Evolutionary conservation across 2,113 vertebrate genomes (phyloP), one percentile per base, ranked within the genome.

Genomic region (Caloenas nicobarica): DNA sequence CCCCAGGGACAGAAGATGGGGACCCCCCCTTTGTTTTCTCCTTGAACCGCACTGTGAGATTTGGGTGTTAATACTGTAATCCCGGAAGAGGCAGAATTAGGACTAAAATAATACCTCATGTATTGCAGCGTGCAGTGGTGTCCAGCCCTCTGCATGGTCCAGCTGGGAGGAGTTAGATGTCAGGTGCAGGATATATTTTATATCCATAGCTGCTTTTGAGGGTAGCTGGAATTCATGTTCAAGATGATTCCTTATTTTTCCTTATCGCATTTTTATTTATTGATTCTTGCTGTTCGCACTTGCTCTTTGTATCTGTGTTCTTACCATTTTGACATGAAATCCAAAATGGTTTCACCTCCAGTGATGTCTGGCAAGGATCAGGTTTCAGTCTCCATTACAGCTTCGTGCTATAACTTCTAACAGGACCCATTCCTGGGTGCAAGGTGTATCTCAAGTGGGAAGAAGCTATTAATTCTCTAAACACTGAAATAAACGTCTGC

Each of bases 61-160:
- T 76, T 74, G 86, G 69, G 84, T 76, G 61, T 29, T 89, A 71
- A 89, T 65, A 9, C 91, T 57, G 81, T 95, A 87, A 92, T 85
- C 77, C 77, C 0, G 0, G 57, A 84, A 72, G 65, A 44, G 86
- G 51, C 94, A 93, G 91, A 93, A 95, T 89, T 79, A 79, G 73
- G 83, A n/a, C 61, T 89, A n/a, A 86, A 96, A 92, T 74, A 78
- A 84, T 21, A 48, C 57, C 28, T 84, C 10, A 24, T 26, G 29
- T 36, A 16, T 40, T 66, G 74, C 82, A 86, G 82, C 7, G 1
- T 42, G 54, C 60, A 0, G 1, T 21, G 51, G 9, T 58, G 68
- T 28, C 93, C 87, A 68, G 22, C 69, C 44, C 70, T 60, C 53
- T 25, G 60, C 44, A 2, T 2, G 4, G 48, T 48, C 44, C 1